Evolutionary conservation across 30 jellyfish, hydroid and myxozoan genomes (phyloP), one percentile per base, ranked within the genome.

Genomic region (Pelagia noctiluca): DNA sequence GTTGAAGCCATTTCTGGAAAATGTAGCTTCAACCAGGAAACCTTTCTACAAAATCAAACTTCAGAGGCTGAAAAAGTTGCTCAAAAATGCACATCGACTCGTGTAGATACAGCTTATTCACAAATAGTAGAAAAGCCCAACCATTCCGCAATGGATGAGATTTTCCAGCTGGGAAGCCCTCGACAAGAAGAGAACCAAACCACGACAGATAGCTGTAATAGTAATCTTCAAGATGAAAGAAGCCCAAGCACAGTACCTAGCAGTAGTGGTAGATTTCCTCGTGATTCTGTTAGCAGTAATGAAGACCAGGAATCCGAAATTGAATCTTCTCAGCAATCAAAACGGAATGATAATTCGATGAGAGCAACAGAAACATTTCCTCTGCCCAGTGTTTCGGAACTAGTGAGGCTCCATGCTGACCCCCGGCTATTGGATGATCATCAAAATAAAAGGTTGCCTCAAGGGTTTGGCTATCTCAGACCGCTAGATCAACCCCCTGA

Each of bases 331-430:
- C n/a, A n/a, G 29, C 35, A 37, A 16, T 78, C 31, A 24, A 52
- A 29, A 3, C 34, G 23, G 23, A 49, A 50, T 21, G 91, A 18
- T 7, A 25, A 71, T 3, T 4, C 68, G 2, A 52, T 30, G 0
- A 52, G 28, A 31, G 49, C 11, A 21, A n/a, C 64, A 1, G 81
- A 65, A 30, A 26, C 35, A 1, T 72, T 33, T 7, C 33, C 91
- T 22, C 69, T 81, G 76, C 91, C 91, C 16, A 81, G 91, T 54
- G 57, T 81, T 65, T 66, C 91, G 19, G 91, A 81, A 25, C 32
- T 81, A 7, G 80, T 81, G 0, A 66, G 57, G 50, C 68, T 52
- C 26, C 68, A 30, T 19, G 28, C 12, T 5, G 68, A 52, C 28
- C 7, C 4, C 28, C 16, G 21, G 21, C 4, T 19, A 3, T 52